Percentiles rank a stretch among this genome's conserved stretches.
These are phyloP conservation scores for Diplazon laetatorius DNA, from an alignment of 2,888 invertebrate species.

Conservation along the genomic window DNA sequence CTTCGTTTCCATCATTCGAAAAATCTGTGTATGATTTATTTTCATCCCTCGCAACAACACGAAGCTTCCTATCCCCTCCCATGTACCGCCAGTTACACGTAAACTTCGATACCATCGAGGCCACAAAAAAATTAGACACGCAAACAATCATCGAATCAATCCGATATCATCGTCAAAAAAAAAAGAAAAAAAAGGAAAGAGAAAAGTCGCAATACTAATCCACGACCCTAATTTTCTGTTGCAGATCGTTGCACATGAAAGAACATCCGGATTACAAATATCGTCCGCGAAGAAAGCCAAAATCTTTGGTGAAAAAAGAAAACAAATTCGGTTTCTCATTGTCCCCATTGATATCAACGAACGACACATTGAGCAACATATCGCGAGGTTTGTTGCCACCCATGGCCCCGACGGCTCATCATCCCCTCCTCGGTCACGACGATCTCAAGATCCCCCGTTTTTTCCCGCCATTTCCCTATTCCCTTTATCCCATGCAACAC, in stretches of 20 bases:
- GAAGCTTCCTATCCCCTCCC: too few relatives aligned
- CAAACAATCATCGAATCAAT: too few relatives aligned
- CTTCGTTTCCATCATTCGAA: too few relatives aligned
- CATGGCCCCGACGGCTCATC: constrained; percentile 83
- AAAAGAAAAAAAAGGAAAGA: too few relatives aligned
- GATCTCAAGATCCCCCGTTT: constrained; percentile 88
- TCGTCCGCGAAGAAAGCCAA: constrained; percentile 93
- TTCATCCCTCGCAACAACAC: too few relatives aligned
- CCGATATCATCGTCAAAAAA: too few relatives aligned
- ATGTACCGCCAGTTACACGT: too few relatives aligned
- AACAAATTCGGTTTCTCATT: constrained; percentile 89
- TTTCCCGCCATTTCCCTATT: constrained; percentile 89
- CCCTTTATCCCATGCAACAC: constrained; percentile 86
- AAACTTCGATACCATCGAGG: too few relatives aligned
- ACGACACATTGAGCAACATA: constrained; percentile 79
- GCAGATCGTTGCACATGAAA: constrained; percentile 95
- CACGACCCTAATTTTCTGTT: constrained; percentile 73
- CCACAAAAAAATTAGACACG: too few relatives aligned
- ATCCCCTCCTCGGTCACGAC: constrained; percentile 83
- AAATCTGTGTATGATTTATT: too few relatives aligned
- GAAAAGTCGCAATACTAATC: too few relatives aligned
- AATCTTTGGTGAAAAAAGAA: constrained; percentile 92
- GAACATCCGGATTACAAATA: constrained; percentile 97
- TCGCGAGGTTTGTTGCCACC: constrained; percentile 80
- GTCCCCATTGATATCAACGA: constrained; percentile 85